Conservation (phyloP, 64 coral and sea anemone genomes). For the Orbicella faveolata region DNA sequence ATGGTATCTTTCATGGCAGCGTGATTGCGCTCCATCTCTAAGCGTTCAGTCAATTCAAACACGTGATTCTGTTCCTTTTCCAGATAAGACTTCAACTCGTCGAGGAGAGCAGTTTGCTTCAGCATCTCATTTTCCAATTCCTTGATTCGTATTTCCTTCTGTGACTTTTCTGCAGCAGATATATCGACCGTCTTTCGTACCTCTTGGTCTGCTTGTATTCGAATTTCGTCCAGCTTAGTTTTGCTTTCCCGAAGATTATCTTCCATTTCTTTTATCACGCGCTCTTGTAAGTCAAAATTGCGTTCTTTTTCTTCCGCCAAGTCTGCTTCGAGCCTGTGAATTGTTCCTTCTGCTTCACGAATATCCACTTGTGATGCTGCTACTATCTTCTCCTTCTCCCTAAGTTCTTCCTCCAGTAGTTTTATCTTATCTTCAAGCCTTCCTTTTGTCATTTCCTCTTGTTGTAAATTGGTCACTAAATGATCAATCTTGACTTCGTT, state of each 20-base stretch:
- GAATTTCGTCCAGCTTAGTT: constrained; percentile 52
- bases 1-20: constrained; percentile 37
- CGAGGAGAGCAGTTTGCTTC: constrained; percentile 28
- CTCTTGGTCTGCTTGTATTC: constrained; percentile 52
- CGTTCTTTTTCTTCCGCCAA: constrained; percentile 52
- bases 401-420: constrained; percentile 10
- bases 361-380: constrained; percentile 13
- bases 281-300: constrained; percentile 67
- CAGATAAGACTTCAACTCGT: constrained; percentile 50
- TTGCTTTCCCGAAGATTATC: constrained; percentile 65
- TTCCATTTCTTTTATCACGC: constrained; percentile 72
- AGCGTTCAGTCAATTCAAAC: constrained; percentile 69
- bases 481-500: constrained; percentile 41
- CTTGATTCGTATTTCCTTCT: constrained; percentile 53
- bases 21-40: constrained; percentile 51
- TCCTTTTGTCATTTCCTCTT: constrained; percentile 35
- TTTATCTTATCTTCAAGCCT: constrained; percentile 16
- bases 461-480: constrained; percentile 5
- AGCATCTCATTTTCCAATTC: constrained; percentile 47
- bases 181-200: constrained; percentile 43
- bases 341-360: constrained; percentile 35
- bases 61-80: constrained; percentile 72
- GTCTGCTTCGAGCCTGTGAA: constrained; percentile 42
- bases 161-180: constrained; percentile 46
- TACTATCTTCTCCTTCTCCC: constrained; percentile 26